Conservation (phyloP, 2,113 vertebrate genomes). For the Falco punctatus region DNA sequence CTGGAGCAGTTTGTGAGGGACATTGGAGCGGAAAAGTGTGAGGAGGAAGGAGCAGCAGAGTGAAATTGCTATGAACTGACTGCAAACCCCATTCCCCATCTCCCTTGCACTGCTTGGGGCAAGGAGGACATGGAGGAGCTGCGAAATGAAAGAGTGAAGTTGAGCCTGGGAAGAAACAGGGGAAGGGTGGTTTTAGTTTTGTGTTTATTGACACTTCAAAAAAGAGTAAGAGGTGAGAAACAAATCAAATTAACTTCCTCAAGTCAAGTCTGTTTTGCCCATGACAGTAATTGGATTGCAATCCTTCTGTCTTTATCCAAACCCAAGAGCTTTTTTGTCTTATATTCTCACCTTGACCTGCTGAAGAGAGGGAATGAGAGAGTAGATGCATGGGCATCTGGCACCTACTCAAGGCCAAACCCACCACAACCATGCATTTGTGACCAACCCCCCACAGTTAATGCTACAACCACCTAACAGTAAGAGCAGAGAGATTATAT, state of each 20-base stretch:
- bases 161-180: background rate
- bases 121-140: background rate
- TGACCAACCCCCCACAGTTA: background rate
- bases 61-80: background rate
- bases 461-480: background rate
- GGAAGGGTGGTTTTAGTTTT: background rate
- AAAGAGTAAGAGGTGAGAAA: background rate
- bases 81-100: background rate
- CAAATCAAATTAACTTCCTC: background rate
- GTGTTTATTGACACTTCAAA: background rate
- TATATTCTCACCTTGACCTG: background rate
- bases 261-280: background rate
- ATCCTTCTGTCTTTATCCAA: background rate
- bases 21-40: background rate
- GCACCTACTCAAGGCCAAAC: background rate
- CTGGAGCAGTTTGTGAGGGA: background rate
- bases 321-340: background rate
- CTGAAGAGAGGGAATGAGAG: background rate
- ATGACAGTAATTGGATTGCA: background rate
- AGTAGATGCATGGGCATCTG: background rate
- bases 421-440: background rate
- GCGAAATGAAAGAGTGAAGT: background rate
- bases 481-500: background rate
- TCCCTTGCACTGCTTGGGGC: background rate
- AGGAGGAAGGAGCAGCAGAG: background rate